A percentile compares a stretch with the other conserved stretches of the same genome.
Conservation (phyloP, 2,797 vertebrate genomes). For the Stomatorhinus walkeri region DNA sequence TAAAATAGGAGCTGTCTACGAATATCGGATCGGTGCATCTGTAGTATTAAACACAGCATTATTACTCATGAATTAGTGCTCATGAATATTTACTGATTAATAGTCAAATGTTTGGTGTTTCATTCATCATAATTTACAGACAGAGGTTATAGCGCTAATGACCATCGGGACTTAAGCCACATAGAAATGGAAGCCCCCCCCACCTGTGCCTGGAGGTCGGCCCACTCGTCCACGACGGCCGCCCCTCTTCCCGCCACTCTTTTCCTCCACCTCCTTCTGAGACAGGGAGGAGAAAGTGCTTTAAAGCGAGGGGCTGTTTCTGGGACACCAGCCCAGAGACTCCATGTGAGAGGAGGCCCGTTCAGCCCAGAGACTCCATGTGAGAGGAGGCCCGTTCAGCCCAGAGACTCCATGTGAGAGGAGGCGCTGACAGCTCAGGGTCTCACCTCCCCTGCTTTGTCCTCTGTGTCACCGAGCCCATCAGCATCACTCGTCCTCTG, state of each 20-base stretch:
- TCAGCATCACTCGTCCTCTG: not conserved
- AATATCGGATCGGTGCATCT: too few species aligned
- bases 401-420: too few species aligned
- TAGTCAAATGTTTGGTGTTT: not conserved
- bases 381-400: too few species aligned
- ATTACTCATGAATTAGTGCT: not conserved
- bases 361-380: too few species aligned
- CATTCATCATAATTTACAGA: not conserved
- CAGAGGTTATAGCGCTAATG: not conserved
- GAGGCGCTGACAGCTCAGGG: not conserved
- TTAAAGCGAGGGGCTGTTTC: not conserved
- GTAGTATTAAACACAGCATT: not conserved
- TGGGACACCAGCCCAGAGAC: not conserved
- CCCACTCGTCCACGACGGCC: not conserved
- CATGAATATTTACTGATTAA: not conserved
- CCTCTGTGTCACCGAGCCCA: not conserved
- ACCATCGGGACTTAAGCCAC: not conserved
- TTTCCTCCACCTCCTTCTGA: constrained; percentile 18
- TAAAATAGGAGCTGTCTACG: too few species aligned
- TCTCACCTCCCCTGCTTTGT: not conserved
- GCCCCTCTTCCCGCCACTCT: not conserved
- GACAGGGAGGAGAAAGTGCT: not conserved
- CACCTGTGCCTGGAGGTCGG: not conserved
- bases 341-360: too few species aligned
- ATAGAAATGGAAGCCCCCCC: not conserved